A percentile compares a stretch with the other conserved stretches of the same genome.
Evolutionary conservation across 2,113 vertebrate species (phyloP).

Genomic region (Genyomyrus donnyi): DNA sequence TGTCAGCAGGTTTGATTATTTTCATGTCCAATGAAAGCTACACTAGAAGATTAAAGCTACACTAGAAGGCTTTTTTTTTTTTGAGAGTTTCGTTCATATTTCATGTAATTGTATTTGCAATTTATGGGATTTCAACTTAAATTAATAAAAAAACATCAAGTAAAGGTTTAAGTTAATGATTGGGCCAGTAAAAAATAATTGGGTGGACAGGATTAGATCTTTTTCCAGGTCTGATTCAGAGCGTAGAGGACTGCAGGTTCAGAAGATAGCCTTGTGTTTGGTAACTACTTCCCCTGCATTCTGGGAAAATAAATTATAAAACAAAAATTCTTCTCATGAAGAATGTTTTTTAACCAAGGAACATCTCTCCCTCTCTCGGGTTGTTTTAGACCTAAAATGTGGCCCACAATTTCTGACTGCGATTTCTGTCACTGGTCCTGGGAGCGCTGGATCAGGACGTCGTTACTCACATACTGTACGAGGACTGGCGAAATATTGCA

Average conservation of each 20-base stretch:
- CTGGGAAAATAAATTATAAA: background rate
- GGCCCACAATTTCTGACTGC: background rate
- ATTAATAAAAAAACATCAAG: background rate
- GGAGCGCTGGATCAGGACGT: background rate
- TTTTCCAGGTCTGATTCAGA: background rate
- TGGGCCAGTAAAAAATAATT: background rate
- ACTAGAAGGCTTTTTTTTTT: background rate
- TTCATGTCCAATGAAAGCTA: background rate
- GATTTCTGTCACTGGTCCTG: background rate
- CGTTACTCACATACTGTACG: background rate
- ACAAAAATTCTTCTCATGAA: background rate
- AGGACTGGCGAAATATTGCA: background rate
- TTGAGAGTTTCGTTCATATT: background rate
- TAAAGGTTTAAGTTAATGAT: background rate
- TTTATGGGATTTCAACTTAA: background rate
- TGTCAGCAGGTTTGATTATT: background rate
- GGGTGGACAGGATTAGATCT: background rate
- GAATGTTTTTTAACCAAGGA: background rate
- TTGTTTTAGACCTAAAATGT: background rate
- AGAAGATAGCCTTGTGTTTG: background rate
- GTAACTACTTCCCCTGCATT: background rate
- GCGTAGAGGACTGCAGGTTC: background rate
- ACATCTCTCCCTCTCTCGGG: background rate
- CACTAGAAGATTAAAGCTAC: background rate
- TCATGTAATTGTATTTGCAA: background rate